These are phyloP conservation scores for Andrena bicolor DNA, from an alignment of 2,888 invertebrate genomes.

Conservation along the genomic window DNA sequence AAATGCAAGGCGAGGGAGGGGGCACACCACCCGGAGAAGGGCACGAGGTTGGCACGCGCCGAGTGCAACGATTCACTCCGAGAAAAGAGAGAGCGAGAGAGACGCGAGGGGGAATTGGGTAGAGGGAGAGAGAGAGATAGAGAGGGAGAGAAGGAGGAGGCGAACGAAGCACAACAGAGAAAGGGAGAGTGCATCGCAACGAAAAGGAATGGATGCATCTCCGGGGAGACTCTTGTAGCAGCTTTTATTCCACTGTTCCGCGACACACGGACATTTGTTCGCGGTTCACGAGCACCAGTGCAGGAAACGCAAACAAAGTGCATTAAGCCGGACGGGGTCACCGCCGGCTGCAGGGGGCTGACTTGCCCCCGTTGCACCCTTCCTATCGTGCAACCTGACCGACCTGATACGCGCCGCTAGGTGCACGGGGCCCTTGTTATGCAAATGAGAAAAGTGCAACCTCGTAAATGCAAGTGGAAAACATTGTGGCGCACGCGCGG, in stretches of 20 bases:
- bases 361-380: conserved; percentile 50
- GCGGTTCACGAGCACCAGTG: conserved; percentile 37
- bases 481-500: conserved; percentile 40
- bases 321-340: conserved; percentile 52
- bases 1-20: conserved; percentile 76
- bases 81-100: conserved; percentile 33
- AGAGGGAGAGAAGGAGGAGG: conserved; percentile 8
- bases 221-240: conserved; percentile 21
- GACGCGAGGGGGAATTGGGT: too few species aligned
- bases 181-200: conserved; percentile 48
- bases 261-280: conserved; percentile 22
- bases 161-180: background rate
- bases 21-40: conserved; percentile 71
- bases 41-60: conserved; percentile 84
- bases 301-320: conserved; percentile 66
- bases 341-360: conserved; percentile 62
- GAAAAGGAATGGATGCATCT: conserved; percentile 52
- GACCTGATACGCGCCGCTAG: conserved; percentile 66
- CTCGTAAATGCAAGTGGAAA: conserved; percentile 67
- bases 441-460: conserved; percentile 80
- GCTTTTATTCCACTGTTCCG: conserved; percentile 22
- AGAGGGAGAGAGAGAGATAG: conserved; percentile 10
- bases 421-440: conserved; percentile 79
- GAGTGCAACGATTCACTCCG: conserved; percentile 81
- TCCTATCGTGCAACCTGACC: conserved; percentile 65